Base-by-base conservation (phyloP, 37 sponge, comb jelly and placozoan genomes). In the Dysidea cf. avara region DNA sequence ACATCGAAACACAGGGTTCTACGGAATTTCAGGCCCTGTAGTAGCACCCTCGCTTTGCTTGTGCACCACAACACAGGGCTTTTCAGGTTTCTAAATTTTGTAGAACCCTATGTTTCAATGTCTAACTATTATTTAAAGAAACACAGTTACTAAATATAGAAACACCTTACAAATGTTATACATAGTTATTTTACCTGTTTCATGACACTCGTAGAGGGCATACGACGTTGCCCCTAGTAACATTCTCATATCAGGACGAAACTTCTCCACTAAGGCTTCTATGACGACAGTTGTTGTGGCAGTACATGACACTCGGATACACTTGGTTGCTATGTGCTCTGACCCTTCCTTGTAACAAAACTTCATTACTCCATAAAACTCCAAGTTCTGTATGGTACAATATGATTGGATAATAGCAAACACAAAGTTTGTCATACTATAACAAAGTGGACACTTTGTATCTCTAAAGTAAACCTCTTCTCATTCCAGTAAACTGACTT, bases 181-280 rank as follows among this genome's bases (percentile, higher is more conserved):
- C n/a, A n/a, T n/a, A n/a, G n/a, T n/a, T n/a, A n/a, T n/a, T n/a
- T n/a, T n/a, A n/a, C n/a, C n/a, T n/a, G n/a, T n/a, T n/a, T 76
- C 35, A 48, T 79, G 85, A 33, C 88, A 81, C 64, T 92, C 93
- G 53, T 78, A 88, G 31, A 92, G 89, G 2, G 77, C 78, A 46
- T 81, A 92, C 21, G 70, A 65, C 33, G 67, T 33, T 26, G 71
- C 78, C 29, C 51, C 68, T 49, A 81, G 47, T 40, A 84, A 64
- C 89, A 88, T 88, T 28, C 74, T 73, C 82, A 92, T 61, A 74
- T 92, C 93, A 4, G 88, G 89, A 1, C 93, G 81, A 55, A 92
- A 92, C 82, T 86, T 87, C 62, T 92, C 87, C 28, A 88, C 74
- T 49, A 92, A 46, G 3, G 84, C 81, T 26, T 84, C 80, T 22